Evolutionary conservation across 2,113 vertebrate genomes (phyloP).

Genomic region (Osmerus mordax): DNA sequence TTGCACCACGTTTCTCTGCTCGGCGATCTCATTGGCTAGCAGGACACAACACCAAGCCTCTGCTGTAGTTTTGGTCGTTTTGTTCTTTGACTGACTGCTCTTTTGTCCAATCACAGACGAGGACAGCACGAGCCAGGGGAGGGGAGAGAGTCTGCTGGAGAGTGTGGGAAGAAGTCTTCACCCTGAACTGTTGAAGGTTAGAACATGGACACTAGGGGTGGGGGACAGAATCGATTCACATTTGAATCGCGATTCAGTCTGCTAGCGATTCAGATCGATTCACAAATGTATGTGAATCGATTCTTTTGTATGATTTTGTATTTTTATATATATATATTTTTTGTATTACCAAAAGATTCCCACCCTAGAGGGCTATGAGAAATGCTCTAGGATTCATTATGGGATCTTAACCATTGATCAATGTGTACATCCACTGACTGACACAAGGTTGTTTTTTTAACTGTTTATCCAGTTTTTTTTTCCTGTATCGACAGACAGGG

Average conservation of each 20-base stretch:
- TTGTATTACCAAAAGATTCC: neutral
- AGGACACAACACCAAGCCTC: neutral
- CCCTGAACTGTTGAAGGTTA: constrained; percentile 92
- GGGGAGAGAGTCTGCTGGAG: constrained; percentile 86
- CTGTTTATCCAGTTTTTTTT: too few species aligned
- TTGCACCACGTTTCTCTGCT: too few species aligned
- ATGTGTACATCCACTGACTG: too few species aligned
- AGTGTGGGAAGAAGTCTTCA: constrained; percentile 91
- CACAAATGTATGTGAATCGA: too few species aligned
- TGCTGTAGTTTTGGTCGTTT: neutral
- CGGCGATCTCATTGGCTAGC: neutral
- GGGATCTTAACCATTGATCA: too few species aligned
- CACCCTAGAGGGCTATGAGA: neutral
- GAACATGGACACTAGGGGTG: neutral
- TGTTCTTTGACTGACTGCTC: constrained; percentile 51
- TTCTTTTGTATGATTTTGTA: too few species aligned
- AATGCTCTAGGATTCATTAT: too few species aligned
- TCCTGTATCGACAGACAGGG: too few species aligned
- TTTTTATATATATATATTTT: neutral
- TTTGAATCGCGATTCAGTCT: too few species aligned
- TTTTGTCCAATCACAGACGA: constrained; percentile 80
- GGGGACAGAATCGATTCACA: too few species aligned
- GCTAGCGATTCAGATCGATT: too few species aligned
- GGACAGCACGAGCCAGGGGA: constrained; percentile 82
- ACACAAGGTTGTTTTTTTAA: too few species aligned